phyloP scores from a whole-genome alignment of 2,888 invertebrate species.

The Labia minor region DNA sequence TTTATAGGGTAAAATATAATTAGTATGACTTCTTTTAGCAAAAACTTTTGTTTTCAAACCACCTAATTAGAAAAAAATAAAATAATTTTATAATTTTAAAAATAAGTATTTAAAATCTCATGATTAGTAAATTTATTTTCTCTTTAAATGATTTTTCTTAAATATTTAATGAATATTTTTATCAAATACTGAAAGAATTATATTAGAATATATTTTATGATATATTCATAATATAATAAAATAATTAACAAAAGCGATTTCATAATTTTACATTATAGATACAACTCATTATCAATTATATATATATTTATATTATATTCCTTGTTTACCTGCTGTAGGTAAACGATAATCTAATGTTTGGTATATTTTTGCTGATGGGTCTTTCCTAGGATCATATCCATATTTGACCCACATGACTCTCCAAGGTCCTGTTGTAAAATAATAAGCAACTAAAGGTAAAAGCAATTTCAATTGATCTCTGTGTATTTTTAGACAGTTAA shows the following conservation, averaged over 20 bases:
- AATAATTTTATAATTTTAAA: not conserved
- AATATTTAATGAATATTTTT: no score
- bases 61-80: constrained; percentile 31
- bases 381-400: constrained; percentile 84
- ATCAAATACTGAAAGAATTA: no score
- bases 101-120: no score
- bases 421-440: constrained; percentile 87
- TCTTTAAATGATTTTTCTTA: no score
- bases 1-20: constrained; percentile 40
- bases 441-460: constrained; percentile 73
- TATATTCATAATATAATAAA: no score
- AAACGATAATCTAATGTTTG: constrained; percentile 81
- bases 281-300: no score
- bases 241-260: no score
- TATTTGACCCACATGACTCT: constrained; percentile 77
- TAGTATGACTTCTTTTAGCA: constrained; percentile 41
- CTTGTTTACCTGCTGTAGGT: constrained; percentile 49
- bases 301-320: no score
- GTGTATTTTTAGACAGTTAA: constrained; percentile 50
- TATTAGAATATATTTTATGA: no score
- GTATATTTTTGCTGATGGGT: constrained; percentile 65
- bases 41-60: constrained; percentile 42
- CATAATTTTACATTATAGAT: no score
- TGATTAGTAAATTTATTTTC: no score
- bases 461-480: constrained; percentile 58